These are phyloP conservation scores for Omphaloscelis lunosa DNA, from an alignment of 2,888 invertebrate genomes.

Conservation along the genomic window DNA sequence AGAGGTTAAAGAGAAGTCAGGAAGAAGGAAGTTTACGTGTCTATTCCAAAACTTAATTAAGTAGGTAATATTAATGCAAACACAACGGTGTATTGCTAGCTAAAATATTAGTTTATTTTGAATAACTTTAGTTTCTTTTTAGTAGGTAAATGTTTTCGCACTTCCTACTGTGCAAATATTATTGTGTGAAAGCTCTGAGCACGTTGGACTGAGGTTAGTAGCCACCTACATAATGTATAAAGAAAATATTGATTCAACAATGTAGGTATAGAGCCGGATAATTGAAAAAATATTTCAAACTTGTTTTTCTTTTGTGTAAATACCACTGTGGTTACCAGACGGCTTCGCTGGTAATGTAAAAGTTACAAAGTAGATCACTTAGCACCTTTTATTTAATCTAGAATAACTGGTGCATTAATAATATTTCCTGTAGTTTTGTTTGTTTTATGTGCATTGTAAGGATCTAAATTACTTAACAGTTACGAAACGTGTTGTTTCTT, in stretches of 20 bases:
- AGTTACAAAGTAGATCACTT: slow-evolving; percentile 62
- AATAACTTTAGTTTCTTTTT: slow-evolving; percentile 2
- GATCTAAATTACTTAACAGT: slow-evolving; percentile 23
- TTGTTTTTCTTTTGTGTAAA: slow-evolving; percentile 62
- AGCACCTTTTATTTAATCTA: slow-evolving; percentile 40
- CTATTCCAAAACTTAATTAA: neutral
- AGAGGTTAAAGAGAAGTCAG: neutral
- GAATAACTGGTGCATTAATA: slow-evolving; percentile 33
- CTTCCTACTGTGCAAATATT: slow-evolving; percentile 39
- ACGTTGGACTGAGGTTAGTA: slow-evolving; percentile 44
- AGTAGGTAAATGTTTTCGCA: slow-evolving; percentile 25
- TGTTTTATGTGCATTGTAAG: slow-evolving; percentile 26
- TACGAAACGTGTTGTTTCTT: slow-evolving; percentile 25
- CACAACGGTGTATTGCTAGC: neutral
- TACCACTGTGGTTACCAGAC: slow-evolving; percentile 60
- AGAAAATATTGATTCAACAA: slow-evolving; percentile 51
- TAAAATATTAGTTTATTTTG: neutral
- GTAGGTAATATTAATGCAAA: neutral
- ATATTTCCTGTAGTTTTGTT: slow-evolving; percentile 25
- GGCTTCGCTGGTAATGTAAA: slow-evolving; percentile 59
- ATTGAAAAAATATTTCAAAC: slow-evolving; percentile 50
- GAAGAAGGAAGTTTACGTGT: neutral
- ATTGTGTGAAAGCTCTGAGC: slow-evolving; percentile 51
- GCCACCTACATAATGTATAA: slow-evolving; percentile 40
- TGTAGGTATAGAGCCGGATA: slow-evolving; percentile 47